These are phyloP conservation scores for Belgica antarctica DNA, from an alignment of 2,888 invertebrate genomes.

Conservation along the genomic window DNA sequence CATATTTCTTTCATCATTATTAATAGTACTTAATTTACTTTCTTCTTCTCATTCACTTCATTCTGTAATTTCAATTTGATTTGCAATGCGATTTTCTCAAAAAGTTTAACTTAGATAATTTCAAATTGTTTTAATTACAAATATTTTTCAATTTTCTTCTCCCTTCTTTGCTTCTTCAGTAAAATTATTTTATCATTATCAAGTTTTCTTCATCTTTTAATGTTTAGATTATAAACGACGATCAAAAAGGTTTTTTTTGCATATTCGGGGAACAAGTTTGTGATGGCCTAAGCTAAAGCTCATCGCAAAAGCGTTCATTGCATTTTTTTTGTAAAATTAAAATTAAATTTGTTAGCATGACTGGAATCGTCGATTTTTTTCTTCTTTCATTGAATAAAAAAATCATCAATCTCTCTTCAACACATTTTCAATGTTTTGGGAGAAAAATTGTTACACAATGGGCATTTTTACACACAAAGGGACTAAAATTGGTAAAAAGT, in stretches of 20 bases:
- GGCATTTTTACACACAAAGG: conserved; percentile 45
- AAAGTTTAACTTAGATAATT: conserved; percentile 12
- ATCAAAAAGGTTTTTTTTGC: conserved; percentile 27
- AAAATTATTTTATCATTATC: conserved; percentile 28
- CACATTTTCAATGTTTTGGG: conserved; percentile 4
- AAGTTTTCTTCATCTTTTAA: conserved; percentile 12
- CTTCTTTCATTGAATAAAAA: conserved; percentile 31
- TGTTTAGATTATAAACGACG: conserved; percentile 39
- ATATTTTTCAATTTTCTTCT: neutral
- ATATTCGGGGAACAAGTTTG: conserved; percentile 12
- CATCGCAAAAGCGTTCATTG: conserved; percentile 24
- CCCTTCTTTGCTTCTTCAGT: neutral
- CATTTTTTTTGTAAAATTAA: conserved; percentile 11
- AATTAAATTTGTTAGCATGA: conserved; percentile 29
- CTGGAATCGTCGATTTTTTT: conserved; percentile 33
- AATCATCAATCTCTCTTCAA: conserved; percentile 24
- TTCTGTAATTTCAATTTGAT: conserved; percentile 29
- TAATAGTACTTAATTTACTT: neutral
- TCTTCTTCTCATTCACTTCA: neutral
- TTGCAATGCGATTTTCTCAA: conserved; percentile 24
- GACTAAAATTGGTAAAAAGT: conserved; percentile 32
- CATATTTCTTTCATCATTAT: conserved; percentile 24
- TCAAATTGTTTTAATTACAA: conserved; percentile 32
- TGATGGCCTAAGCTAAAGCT: conserved; percentile 7
- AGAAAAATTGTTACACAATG: neutral